These are phyloP conservation scores for Limosa lapponica DNA, from an alignment of 2,797 vertebrate genomes.

Conservation along the genomic window DNA sequence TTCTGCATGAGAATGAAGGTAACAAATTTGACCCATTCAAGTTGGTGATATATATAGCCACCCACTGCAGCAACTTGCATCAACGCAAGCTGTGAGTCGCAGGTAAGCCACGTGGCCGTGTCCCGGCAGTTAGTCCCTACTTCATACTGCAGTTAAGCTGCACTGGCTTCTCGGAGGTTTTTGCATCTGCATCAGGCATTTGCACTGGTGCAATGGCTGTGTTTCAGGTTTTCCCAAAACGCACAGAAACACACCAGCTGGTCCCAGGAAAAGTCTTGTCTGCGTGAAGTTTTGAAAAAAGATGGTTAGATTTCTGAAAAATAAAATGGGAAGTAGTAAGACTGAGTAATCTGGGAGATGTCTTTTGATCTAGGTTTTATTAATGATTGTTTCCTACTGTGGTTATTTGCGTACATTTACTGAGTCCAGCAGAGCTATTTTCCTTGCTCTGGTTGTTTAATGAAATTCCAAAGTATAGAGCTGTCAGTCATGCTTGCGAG, in stretches of 20 bases:
- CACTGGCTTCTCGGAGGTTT: neutral
- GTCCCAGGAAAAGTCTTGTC: neutral
- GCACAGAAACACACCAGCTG: neutral
- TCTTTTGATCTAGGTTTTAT: neutral
- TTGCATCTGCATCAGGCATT: neutral
- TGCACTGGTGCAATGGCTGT: neutral
- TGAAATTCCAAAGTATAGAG: neutral
- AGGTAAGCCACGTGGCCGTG: neutral
- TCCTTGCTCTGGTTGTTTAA: neutral
- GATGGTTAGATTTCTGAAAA: neutral
- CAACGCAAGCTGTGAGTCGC: neutral
- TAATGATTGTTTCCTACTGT: neutral
- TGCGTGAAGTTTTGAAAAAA: neutral
- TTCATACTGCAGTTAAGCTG: neutral
- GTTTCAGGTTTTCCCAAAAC: rapidly evolving
- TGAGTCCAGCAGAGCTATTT: neutral
- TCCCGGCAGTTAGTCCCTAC: neutral
- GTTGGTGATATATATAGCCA: neutral
- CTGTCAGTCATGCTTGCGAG: neutral
- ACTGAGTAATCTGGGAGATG: neutral
- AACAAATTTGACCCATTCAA: neutral
- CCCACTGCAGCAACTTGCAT: neutral
- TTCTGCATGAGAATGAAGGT: neutral
- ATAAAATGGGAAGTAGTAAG: neutral
- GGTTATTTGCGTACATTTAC: neutral